Evolutionary conservation across 2,113 vertebrate species (phyloP).

Genomic region (Antechinus flavipes): DNA sequence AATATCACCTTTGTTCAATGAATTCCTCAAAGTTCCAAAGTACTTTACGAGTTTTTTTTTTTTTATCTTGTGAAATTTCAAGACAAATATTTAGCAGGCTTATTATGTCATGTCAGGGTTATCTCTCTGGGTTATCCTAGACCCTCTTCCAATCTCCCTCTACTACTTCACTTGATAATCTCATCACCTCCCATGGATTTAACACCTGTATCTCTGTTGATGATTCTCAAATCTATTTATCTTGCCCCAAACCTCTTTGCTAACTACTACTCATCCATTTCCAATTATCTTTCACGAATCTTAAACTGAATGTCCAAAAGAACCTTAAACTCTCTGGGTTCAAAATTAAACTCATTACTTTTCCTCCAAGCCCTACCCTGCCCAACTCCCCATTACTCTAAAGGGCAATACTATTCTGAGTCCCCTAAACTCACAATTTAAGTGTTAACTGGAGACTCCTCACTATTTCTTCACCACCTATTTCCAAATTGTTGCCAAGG

Average conservation of each 20-base stretch:
- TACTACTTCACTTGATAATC: background rate
- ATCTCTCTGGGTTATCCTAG: background rate
- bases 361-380: background rate
- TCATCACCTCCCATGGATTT: background rate
- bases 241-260: background rate
- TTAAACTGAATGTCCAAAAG: background rate
- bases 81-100: background rate
- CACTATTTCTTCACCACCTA: background rate
- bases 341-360: background rate
- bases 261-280: background rate
- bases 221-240: background rate
- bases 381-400: background rate
- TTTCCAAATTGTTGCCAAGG: background rate
- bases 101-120: background rate
- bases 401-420: background rate
- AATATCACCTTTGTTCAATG: slow-evolving; percentile 8
- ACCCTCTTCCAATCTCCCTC: background rate
- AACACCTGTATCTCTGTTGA: background rate
- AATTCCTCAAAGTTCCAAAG: background rate
- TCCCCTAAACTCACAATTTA: background rate
- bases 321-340: background rate
- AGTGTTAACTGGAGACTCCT: background rate
- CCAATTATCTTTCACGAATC: background rate
- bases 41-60: background rate
- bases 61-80: background rate